Evolutionary conservation across 2,797 vertebrate genomes (phyloP), one percentile per base, ranked within the genome.

Genomic region (Melanotaenia maccullochi): DNA sequence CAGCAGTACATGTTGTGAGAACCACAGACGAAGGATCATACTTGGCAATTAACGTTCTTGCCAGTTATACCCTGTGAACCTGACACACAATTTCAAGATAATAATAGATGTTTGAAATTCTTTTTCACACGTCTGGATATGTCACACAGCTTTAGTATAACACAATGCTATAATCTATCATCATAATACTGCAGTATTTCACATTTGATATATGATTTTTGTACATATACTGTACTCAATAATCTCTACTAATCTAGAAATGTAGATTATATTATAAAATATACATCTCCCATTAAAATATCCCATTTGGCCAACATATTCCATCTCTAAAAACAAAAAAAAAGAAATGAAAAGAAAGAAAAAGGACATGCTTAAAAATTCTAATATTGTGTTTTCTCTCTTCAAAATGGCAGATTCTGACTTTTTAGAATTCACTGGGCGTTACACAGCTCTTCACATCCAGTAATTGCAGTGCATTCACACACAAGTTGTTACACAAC

Each of bases 261-360:
- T 87, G 90, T 94, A 85, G 89, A 90, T 93, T 93, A 92, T 87
- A 87, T 92, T 91, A 94, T 93, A 95, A 95, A 95, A 95, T 95
- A 95, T 94, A 94, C 93, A 94, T 94, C 92, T 95, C 84, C 89
- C 89, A 85, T 81, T 93, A 93, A 95, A 95, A 95, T 94, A 94
- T 90, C 86, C 82, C 78, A 84, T 87, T 90, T 89, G 85, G 69
- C 83, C 81, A 81, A 87, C 87, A 81, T 58, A 66, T 83, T 90
- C 81, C 85, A 81, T 83, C 82, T 80, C 81, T 84, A 83, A 89
- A 85, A 81, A 51, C 61, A 56, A 70, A 69, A n/a, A 9, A n/a
- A 49, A 40, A 11, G n/a, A 42, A 42, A 42, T 14, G 14, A 42
- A 40, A 13, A 16, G 14, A 49, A 22, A 9, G 47, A 22, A 84